These are phyloP conservation scores for Bhutanitis thaidina DNA, from an alignment of 2,888 invertebrate genomes.

Conservation along the genomic window DNA sequence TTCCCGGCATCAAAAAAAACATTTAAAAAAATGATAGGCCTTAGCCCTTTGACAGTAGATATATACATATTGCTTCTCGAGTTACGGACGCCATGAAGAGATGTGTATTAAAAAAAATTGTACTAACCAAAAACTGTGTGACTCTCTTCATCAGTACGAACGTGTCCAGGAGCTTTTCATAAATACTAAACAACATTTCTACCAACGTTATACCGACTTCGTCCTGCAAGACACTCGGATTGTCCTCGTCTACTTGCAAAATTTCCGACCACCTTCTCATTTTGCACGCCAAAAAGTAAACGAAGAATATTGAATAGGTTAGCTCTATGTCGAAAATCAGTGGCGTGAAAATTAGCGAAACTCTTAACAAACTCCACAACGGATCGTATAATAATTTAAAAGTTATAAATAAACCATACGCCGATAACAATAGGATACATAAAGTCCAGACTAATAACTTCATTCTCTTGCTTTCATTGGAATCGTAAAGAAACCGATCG, in stretches of 20 bases:
- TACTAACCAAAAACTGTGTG: conserved; percentile 6
- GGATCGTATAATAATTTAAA: conserved; percentile 12
- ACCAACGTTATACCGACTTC: conserved; percentile 5
- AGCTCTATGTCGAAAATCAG: conserved; percentile 14
- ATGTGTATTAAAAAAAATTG: too few species aligned
- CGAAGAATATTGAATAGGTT: neutral
- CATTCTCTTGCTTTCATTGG: conserved; percentile 6
- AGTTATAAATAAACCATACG: conserved; percentile 3
- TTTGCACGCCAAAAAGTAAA: conserved; percentile 11
- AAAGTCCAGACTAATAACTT: neutral
- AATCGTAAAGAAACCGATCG: conserved; percentile 1
- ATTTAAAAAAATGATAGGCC: too few species aligned
- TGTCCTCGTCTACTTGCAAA: conserved; percentile 1
- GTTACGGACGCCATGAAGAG: too few species aligned
- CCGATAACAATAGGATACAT: neutral
- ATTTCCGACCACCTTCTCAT: conserved; percentile 8
- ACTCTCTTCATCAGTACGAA: neutral
- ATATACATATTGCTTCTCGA: too few species aligned
- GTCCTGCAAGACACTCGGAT: conserved; percentile 9
- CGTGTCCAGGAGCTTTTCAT: conserved; percentile 8
- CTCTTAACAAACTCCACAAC: conserved; percentile 6
- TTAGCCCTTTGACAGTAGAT: too few species aligned
- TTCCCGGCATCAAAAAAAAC: too few species aligned
- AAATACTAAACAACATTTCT: conserved; percentile 5
- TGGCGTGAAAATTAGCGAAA: conserved; percentile 1